A percentile compares a stretch with the other conserved stretches of the same genome.
These are phyloP conservation scores for Polia nebulosa DNA, from an alignment of 2,888 invertebrate species.

Conservation along the genomic window DNA sequence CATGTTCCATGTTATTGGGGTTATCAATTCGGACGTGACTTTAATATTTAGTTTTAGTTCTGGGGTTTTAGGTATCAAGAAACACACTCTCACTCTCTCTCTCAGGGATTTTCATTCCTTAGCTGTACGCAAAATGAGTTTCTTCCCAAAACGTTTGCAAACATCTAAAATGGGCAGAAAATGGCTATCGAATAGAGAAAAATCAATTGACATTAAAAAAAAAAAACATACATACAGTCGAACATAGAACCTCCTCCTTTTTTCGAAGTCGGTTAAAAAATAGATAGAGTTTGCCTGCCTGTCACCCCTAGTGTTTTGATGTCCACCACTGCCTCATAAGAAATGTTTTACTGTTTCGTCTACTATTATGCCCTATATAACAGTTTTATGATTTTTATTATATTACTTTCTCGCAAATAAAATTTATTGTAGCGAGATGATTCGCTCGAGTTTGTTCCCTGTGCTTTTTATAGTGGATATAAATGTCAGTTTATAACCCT, in stretches of 20 bases:
- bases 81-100: no score
- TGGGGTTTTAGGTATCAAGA: no score
- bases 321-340: slow-evolving; percentile 29
- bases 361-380: slow-evolving; percentile 41
- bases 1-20: no score
- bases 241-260: no score
- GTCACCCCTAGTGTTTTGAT: slow-evolving; percentile 7
- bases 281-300: background rate
- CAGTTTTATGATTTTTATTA: slow-evolving; percentile 60
- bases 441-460: slow-evolving; percentile 37
- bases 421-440: slow-evolving; percentile 50
- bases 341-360: slow-evolving; percentile 42
- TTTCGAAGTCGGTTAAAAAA: no score
- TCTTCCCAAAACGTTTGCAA: no score
- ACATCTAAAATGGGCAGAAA: background rate
- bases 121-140: no score
- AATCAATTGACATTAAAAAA: no score
- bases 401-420: slow-evolving; percentile 58
- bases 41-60: no score
- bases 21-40: no score
- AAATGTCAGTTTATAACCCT: slow-evolving; percentile 47
- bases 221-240: no score
- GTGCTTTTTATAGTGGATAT: slow-evolving; percentile 51
- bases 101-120: no score
- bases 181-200: background rate